Evolutionary conservation across 2,888 invertebrate genomes (phyloP), one percentile per base, ranked within the genome.

Genomic region (Odontothrips loti): DNA sequence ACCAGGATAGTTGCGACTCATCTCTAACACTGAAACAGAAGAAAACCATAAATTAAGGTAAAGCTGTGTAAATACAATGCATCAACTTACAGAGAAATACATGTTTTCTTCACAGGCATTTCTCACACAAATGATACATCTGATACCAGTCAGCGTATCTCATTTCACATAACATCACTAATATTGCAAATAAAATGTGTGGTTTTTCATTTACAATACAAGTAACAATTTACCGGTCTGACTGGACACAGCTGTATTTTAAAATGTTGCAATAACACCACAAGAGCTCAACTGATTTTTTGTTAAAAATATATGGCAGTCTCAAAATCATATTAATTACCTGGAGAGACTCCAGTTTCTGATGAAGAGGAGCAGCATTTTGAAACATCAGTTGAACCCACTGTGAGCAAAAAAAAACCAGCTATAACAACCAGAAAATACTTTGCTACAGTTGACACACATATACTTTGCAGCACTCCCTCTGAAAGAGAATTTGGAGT

Each of bases 301-400:
- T 51, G 1, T 17, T 2, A 51, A 15, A 58, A 15, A 20, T 6
- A 58, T 51, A 51, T 51, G 51, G 15, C 34, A 43, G 34, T 4
- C 6, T 2, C 34, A 43, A 43, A 43, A 6, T 43, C 34, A 58
- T 0, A 58, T 27, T 27, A 27, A 23, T 75, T 27, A 75, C 68
- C 68, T 75, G 68, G 68, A 75, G 68, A 27, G 23, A 75, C 23
- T 23, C 68, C 68, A 68, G 68, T 75, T 27, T 75, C 68, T 23
- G 68, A 75, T 75, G 68, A 27, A 75, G 68, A 12, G 17, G 58
- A 58, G 27, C 68, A 75, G 68, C 68, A 75, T 27, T 75, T 75
- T 27, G 23, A 23, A 27, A 75, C 27, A 12, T 75, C 68, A 12
- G 68, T 27, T 23, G 68, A 23, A 75, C 27, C 27, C 68, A 75